Evolutionary conservation across 2,113 vertebrate species (phyloP), one percentile per base, ranked within the genome.

Genomic region (Oreochromis niloticus): DNA sequence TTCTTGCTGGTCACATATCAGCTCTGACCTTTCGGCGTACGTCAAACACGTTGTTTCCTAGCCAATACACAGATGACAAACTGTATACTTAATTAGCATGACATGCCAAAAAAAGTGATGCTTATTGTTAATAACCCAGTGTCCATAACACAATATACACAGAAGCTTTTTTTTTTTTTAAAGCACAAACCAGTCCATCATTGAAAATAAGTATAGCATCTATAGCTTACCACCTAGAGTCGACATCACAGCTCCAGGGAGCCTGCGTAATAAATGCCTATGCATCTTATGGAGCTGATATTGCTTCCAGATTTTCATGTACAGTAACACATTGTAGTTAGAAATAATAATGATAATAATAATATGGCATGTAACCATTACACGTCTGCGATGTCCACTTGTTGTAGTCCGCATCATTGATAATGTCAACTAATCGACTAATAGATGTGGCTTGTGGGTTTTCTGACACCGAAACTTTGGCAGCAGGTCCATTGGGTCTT

Each of bases 1-100:
- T 43, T 22, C 1, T 30, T 11, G 17, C 39, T 12, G 17, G 32
- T 86, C 56, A 16, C 36, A 14, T 82, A 46, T 36, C 22, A 1
- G 27, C 55, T 32, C 12, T 87, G 88, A 41, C 89, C 89, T 90
- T 91, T 93, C 83, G 46, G 3, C 82, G 54, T 68, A 61, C 82
- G 85, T 85, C 19, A 81, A 87, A 82, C 66, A 7, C 9, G 57
- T 22, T 41, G 30, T 30, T 59, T 75, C 2, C 5, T 41, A 19
- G 80, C 90, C 85, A 55, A 78, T 90, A 43, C 63, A 91, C 81
- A 75, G 84, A 84, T 80, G 55, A 80, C 22, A 83, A 59, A 34
- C 39, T 2, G 39, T 22, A 61, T 9, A 41, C 59, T 73, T 87
- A 84, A 90, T 86, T 85, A 91, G 85, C 55, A 6, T 48, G 63